Evolutionary conservation across 2,888 invertebrate genomes (phyloP), one percentile per base, ranked within the genome.

Genomic region (Apamea crenata): DNA sequence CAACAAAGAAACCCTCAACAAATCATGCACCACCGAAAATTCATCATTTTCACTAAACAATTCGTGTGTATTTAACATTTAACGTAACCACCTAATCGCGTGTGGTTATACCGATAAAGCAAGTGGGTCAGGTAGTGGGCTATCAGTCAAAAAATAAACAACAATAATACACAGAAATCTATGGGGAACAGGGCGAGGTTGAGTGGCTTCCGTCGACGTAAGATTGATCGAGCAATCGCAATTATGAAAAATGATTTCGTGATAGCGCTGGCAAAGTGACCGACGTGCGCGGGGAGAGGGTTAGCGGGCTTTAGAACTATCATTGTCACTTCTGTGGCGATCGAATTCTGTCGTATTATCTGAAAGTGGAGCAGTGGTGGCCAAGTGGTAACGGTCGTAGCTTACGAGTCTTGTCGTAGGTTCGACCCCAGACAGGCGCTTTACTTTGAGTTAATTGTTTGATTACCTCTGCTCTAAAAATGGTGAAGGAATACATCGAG

Each of bases 171-270:
- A 88, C 89, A 89, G 88, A 93, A 94, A 93, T 92, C 91, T 91
- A 91, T 90, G 91, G 90, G 87, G 91, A 91, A 87, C 90, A 84
- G 91, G 94, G 93, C 93, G 93, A 92, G 95, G 94, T 94, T 90
- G 95, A 96, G 96, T 95, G 94, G 93, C 95, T 96, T 96, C 96
- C 95, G 95, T 92, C 93, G 93, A 93, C 93, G 88, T 84, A 95
- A 94, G 96, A 96, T 96, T 95, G 96, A 96, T 96, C 92, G 95
- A 91, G 88, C 90, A 90, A 90, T 93, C 93, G 93, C 94, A 94
- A 96, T 96, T 96, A 96, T 96, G 96, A 96, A 95, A 96, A 96
- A 96, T 96, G 94, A 95, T 95, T 95, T 94, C 91, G 90, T 91
- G 92, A 92, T 93, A 90, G 87, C 87, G 40, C 40, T 73, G 90